A percentile compares a stretch with the other conserved stretches of the same genome.
Evolutionary conservation across 1,140 invertebrate species (phyloP).

Genomic region (Brachionus sp.): DNA sequence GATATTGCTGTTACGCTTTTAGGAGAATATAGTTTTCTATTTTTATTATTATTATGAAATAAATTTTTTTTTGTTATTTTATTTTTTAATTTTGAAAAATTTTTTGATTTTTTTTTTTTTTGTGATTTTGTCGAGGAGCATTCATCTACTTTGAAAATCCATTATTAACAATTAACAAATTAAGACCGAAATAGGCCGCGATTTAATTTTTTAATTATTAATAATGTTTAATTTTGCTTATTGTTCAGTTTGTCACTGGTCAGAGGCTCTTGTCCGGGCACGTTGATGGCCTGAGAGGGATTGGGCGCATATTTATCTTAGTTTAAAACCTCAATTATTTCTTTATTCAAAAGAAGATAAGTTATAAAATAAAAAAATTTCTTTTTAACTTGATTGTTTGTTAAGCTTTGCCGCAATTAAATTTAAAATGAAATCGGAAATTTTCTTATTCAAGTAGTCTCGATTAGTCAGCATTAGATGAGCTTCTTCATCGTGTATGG

Average conservation of each 20-base stretch:
- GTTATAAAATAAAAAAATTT: neutral
- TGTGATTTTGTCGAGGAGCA: neutral
- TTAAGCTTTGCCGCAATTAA: neutral
- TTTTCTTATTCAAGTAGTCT: neutral
- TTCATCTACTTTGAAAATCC: neutral
- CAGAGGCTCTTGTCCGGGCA: too few relatives aligned
- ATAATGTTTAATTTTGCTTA: slow-evolving; percentile 16
- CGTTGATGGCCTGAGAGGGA: too few relatives aligned
- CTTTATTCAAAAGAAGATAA: too few relatives aligned
- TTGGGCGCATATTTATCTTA: too few relatives aligned
- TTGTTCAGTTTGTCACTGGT: neutral
- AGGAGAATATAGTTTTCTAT: neutral
- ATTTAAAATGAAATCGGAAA: neutral
- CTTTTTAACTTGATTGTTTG: neutral
- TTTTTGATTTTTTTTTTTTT: neutral
- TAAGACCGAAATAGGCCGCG: neutral
- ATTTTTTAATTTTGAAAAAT: neutral
- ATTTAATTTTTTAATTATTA: neutral
- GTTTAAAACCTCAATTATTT: too few relatives aligned
- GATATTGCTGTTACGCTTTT: too few relatives aligned
- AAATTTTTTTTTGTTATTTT: neutral
- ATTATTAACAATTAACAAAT: slow-evolving; percentile 20
- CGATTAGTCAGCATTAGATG: neutral
- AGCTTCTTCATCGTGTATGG: neutral
- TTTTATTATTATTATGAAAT: neutral